Percentiles rank a stretch among this genome's conserved stretches.
phyloP scores from a whole-genome alignment of 2,888 invertebrate genomes.

The Microctonus brassicae region DNA sequence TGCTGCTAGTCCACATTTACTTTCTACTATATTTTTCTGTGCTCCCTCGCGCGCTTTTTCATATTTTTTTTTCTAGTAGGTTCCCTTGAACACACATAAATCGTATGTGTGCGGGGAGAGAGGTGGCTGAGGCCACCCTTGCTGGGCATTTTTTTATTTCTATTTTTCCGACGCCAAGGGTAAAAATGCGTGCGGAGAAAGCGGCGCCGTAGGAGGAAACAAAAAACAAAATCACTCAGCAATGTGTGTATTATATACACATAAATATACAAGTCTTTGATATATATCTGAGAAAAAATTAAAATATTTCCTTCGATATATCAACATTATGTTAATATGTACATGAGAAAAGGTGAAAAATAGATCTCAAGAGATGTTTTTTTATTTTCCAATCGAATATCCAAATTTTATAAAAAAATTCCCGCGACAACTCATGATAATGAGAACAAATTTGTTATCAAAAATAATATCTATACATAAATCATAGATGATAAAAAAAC shows the following conservation, averaged over 20 bases:
- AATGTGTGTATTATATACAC: constrained; percentile 1
- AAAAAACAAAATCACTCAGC: neutral
- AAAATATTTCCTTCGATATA: neutral
- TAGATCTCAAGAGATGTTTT: neutral
- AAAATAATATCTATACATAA: too few relatives aligned
- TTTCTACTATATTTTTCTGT: constrained; percentile 4
- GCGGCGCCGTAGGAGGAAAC: constrained; percentile 26
- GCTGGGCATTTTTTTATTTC: constrained; percentile 15
- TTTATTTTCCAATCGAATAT: neutral
- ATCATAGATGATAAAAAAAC: too few relatives aligned
- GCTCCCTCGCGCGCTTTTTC: constrained; percentile 1
- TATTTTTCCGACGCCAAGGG: neutral
- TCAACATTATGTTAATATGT: neutral
- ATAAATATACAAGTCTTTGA: neutral
- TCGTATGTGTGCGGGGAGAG: constrained; percentile 3
- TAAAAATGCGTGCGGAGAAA: constrained; percentile 13
- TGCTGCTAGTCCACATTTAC: neutral
- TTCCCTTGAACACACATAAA: constrained; percentile 33
- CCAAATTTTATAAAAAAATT: neutral
- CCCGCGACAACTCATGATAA: too few relatives aligned
- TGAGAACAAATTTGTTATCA: too few relatives aligned
- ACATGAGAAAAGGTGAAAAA: neutral
- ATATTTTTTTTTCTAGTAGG: neutral
- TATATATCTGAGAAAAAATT: neutral
- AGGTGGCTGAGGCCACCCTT: neutral